phyloP scores from a whole-genome alignment of 2,113 vertebrate genomes.

The Nannospalax galili region DNA sequence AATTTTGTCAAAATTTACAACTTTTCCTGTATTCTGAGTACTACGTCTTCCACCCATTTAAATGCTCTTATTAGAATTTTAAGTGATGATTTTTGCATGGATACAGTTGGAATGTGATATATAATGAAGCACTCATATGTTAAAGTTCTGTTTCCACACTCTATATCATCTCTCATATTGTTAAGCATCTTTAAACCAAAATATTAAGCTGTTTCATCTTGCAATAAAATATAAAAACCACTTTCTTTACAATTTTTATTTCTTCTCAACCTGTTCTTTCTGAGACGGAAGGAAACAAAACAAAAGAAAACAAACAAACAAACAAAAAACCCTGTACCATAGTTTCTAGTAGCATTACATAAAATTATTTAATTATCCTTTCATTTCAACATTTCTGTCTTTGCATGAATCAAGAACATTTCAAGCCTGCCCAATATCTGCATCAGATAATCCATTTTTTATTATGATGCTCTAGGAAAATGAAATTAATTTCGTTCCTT shows the following conservation, averaged over 20 bases:
- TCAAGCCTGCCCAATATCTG: slow-evolving; percentile 27
- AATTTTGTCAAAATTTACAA: no score
- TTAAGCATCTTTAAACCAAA: slow-evolving; percentile 11
- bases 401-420: slow-evolving; percentile 37
- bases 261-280: not conserved
- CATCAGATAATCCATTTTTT: slow-evolving; percentile 62
- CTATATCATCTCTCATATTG: not conserved
- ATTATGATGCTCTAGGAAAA: slow-evolving; percentile 39
- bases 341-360: not conserved
- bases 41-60: not conserved
- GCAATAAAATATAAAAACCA: not conserved
- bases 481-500: slow-evolving; percentile 51
- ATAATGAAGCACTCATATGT: not conserved
- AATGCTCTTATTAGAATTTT: not conserved
- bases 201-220: not conserved
- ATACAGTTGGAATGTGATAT: not conserved
- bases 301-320: no score
- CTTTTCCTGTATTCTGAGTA: no score
- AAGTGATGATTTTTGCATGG: not conserved
- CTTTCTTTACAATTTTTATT: not conserved
- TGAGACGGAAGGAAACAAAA: not conserved
- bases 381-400: slow-evolving; percentile 40
- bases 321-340: no score
- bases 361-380: slow-evolving; percentile 53
- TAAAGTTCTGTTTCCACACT: not conserved